Evolutionary conservation across 2,113 vertebrate genomes (phyloP).

Genomic region (Cottus gobio): DNA sequence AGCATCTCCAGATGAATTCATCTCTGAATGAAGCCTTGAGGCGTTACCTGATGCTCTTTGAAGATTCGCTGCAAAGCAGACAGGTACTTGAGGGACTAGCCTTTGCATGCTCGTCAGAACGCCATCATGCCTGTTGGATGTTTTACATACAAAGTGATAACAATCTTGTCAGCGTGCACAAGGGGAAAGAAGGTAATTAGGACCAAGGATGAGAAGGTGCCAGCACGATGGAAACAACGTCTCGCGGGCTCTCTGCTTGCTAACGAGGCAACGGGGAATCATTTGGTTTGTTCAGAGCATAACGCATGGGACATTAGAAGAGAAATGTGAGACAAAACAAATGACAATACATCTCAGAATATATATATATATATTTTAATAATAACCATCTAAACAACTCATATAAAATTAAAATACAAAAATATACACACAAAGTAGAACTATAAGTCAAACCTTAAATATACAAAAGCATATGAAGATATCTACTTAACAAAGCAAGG

Average conservation of each 20-base stretch:
- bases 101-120: conserved; percentile 13
- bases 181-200: conserved; percentile 47
- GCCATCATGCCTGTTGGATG: conserved; percentile 29
- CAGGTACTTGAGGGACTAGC: not conserved
- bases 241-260: conserved; percentile 50
- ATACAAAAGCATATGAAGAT: conserved; percentile 36
- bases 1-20: not conserved
- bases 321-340: not conserved
- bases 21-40: not conserved
- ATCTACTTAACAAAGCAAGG: not conserved
- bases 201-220: conserved; percentile 27
- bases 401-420: conserved; percentile 61
- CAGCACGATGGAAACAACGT: conserved; percentile 51
- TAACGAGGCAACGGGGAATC: conserved; percentile 66
- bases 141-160: conserved; percentile 30
- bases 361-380: conserved; percentile 22
- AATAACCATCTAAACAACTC: conserved; percentile 35
- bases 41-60: conserved; percentile 3
- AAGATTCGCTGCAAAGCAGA: conserved; percentile 2
- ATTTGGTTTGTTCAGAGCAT: conserved; percentile 37
- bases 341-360: not conserved
- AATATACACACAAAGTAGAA: conserved; percentile 54
- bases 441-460: conserved; percentile 43
- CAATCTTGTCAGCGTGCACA: conserved; percentile 38
- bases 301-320: not conserved